A percentile compares a stretch with the other conserved stretches of the same genome.
phyloP scores from a whole-genome alignment of 1,140 invertebrate species.

The Tetraneura akinire region DNA sequence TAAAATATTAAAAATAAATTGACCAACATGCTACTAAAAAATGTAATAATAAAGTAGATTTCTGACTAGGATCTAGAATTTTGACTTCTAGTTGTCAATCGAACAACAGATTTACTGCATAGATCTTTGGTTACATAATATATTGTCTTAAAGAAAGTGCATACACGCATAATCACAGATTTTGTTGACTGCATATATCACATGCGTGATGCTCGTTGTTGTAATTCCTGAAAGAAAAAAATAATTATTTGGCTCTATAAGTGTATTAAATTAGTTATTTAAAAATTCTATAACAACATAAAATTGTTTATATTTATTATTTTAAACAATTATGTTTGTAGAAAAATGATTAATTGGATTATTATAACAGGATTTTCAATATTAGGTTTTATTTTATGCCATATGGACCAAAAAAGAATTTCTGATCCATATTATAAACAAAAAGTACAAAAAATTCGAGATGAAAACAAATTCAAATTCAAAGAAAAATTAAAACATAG shows the following conservation, averaged over 20 bases:
- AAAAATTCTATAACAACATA: background rate
- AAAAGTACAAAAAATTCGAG: background rate
- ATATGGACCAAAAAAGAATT: constrained; percentile 9
- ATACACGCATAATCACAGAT: constrained; percentile 30
- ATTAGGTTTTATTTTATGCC: constrained; percentile 1
- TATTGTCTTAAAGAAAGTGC: constrained; percentile 46
- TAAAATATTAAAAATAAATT: constrained; percentile 1
- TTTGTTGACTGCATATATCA: constrained; percentile 53
- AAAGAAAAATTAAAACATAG: background rate
- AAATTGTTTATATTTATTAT: background rate
- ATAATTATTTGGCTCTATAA: background rate
- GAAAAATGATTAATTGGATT: too few relatives aligned
- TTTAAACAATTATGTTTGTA: too few relatives aligned
- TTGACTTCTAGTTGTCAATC: background rate
- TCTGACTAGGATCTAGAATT: constrained; percentile 25
- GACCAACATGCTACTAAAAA: background rate
- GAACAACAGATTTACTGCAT: constrained; percentile 22
- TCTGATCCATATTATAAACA: background rate
- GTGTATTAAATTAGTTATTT: background rate
- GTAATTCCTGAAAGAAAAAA: constrained; percentile 54
- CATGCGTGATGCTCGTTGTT: constrained; percentile 56
- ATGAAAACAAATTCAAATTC: background rate
- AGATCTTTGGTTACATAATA: constrained; percentile 50
- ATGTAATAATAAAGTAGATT: background rate
- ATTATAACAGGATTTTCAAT: background rate